A percentile compares a stretch with the other conserved stretches of the same genome.
Conservation (phyloP, 2,113 vertebrate species). For the Thalassoma bifasciatum region DNA sequence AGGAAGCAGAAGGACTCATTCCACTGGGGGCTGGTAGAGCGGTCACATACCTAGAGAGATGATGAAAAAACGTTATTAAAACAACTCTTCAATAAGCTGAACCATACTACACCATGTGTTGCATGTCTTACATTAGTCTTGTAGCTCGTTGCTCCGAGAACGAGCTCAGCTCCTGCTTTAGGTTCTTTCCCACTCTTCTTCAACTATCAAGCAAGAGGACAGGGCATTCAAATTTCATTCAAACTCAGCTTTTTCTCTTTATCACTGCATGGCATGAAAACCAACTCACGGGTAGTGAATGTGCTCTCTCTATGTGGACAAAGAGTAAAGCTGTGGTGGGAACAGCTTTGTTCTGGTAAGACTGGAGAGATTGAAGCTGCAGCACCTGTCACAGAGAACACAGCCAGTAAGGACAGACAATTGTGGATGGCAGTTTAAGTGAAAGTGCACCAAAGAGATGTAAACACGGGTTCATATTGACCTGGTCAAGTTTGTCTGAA, state of each 20-base stretch:
- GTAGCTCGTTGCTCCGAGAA: slow-evolving; percentile 79
- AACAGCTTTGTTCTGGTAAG: slow-evolving; percentile 85
- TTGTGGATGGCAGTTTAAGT: too few species aligned
- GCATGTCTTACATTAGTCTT: slow-evolving; percentile 87
- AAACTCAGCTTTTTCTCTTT: not conserved
- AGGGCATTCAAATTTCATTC: not conserved
- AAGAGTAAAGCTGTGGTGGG: slow-evolving; percentile 87
- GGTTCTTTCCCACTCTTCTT: slow-evolving; percentile 90
- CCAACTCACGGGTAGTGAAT: slow-evolving; percentile 85
- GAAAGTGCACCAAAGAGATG: too few species aligned
- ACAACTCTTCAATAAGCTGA: not conserved
- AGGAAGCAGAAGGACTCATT: slow-evolving; percentile 88
- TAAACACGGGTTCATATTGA: slow-evolving; percentile 42
- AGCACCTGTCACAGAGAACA: slow-evolving; percentile 79
- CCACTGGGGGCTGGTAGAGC: slow-evolving; percentile 85
- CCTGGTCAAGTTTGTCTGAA: slow-evolving; percentile 86
- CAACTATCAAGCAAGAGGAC: slow-evolving; percentile 73
- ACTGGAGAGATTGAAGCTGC: slow-evolving; percentile 84
- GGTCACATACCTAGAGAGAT: slow-evolving; percentile 80
- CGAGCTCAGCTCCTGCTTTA: slow-evolving; percentile 83
- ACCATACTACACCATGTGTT: not conserved
- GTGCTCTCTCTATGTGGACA: slow-evolving; percentile 86
- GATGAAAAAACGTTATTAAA: not conserved
- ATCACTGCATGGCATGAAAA: not conserved
- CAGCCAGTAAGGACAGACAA: not conserved